Percentiles rank a stretch among this genome's conserved stretches.
Evolutionary conservation across 2,797 vertebrate species (phyloP).

Genomic region (Percopsis omiscomaycus): DNA sequence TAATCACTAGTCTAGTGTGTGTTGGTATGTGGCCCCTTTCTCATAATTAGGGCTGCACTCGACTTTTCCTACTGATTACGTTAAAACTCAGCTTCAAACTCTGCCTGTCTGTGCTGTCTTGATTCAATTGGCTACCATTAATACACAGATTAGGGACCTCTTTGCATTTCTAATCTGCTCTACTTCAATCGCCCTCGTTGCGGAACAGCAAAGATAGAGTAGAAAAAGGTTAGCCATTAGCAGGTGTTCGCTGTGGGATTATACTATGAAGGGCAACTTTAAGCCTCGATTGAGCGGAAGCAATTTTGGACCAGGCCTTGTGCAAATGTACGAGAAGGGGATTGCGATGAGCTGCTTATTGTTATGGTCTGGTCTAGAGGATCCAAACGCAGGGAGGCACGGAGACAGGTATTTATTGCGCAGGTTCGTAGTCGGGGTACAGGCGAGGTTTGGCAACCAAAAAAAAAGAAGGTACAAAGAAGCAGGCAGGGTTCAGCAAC

Average conservation of each 20-base stretch:
- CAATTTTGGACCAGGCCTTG: slow-evolving; percentile 48
- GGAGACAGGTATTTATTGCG: no score
- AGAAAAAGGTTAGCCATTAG: slow-evolving; percentile 61
- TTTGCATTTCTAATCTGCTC: slow-evolving; percentile 61
- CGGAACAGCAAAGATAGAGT: slow-evolving; percentile 47
- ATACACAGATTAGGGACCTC: slow-evolving; percentile 70
- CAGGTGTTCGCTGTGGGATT: slow-evolving; percentile 57
- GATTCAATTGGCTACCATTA: slow-evolving; percentile 70
- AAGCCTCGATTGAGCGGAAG: slow-evolving; percentile 28
- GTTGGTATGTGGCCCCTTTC: background rate
- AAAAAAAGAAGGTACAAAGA: no score
- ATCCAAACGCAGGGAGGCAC: no score
- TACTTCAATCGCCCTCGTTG: slow-evolving; percentile 41
- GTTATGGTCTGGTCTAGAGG: slow-evolving; percentile 6
- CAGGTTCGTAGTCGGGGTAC: no score
- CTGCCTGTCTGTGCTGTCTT: slow-evolving; percentile 43
- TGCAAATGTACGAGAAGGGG: slow-evolving; percentile 27
- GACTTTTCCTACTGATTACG: slow-evolving; percentile 35
- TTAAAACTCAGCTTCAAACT: slow-evolving; percentile 60
- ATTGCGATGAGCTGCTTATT: background rate
- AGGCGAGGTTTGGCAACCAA: no score
- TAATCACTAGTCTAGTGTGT: background rate
- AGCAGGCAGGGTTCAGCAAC: no score
- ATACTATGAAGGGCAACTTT: slow-evolving; percentile 51
- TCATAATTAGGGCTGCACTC: slow-evolving; percentile 40